These are phyloP conservation scores for Ormyrus pomaceus DNA, from an alignment of 2,888 invertebrate species.

Conservation along the genomic window DNA sequence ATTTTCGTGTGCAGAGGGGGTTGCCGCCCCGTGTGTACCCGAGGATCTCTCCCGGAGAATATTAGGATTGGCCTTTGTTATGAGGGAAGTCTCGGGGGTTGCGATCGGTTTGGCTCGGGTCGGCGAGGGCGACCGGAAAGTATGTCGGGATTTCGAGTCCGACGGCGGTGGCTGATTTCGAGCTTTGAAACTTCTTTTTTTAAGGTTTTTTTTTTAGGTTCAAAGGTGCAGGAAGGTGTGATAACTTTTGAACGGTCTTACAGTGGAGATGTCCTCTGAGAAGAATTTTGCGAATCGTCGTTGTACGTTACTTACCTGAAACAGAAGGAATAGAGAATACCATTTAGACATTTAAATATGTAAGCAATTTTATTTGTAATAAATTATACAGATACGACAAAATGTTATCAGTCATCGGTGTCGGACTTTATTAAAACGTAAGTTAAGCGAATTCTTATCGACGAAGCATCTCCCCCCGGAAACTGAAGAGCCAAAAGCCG, in stretches of 20 bases:
- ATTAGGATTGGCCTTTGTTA: constrained; percentile 43
- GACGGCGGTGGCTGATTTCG: background rate
- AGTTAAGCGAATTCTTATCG: too few relatives aligned
- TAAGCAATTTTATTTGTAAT: background rate
- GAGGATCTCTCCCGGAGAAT: constrained; percentile 43
- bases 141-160: background rate
- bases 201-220: background rate
- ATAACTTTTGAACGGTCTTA: background rate
- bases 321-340: constrained; percentile 6
- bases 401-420: too few relatives aligned
- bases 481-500: too few relatives aligned
- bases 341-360: background rate
- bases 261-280: background rate
- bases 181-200: background rate
- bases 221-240: background rate
- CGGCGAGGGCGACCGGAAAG: background rate
- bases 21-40: background rate
- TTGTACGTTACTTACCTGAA: constrained; percentile 39
- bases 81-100: background rate
- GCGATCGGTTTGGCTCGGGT: constrained; percentile 31
- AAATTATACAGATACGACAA: background rate
- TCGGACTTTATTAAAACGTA: too few relatives aligned
- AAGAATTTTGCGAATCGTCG: background rate
- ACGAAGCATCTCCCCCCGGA: too few relatives aligned
- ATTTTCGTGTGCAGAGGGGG: constrained; percentile 7